Percentiles rank a stretch among this genome's conserved stretches.
Conservation (phyloP, 2,888 invertebrate genomes). For the Yponomeuta plumbellus region DNA sequence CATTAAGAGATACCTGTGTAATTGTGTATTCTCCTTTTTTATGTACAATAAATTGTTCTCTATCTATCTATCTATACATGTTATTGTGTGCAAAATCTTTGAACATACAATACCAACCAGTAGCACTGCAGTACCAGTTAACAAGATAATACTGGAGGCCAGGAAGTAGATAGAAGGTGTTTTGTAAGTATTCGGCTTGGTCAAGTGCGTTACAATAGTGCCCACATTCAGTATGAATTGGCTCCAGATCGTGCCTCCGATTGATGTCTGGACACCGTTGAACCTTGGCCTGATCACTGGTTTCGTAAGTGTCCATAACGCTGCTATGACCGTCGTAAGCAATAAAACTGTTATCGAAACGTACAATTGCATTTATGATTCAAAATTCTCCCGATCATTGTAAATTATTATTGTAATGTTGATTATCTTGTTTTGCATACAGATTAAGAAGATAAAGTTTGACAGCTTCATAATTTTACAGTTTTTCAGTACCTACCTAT, state of each 20-base stretch:
- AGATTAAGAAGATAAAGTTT: too few relatives aligned
- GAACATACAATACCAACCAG: slow-evolving; percentile 1
- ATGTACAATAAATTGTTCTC: too few relatives aligned
- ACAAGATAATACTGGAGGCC: background rate
- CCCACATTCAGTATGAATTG: slow-evolving; percentile 53
- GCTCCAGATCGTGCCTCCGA: slow-evolving; percentile 60
- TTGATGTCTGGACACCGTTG: slow-evolving; percentile 50
- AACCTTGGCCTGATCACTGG: slow-evolving; percentile 27
- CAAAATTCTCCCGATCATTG: background rate
- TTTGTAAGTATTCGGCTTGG: background rate
- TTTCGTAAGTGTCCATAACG: slow-evolving; percentile 45
- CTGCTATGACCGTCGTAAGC: background rate
- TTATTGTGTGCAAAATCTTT: background rate
- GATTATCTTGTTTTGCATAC: too few relatives aligned
- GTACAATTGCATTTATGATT: background rate
- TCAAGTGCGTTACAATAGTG: slow-evolving; percentile 30
- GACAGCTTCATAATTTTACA: too few relatives aligned
- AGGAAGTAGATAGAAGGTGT: background rate
- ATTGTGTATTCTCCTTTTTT: too few relatives aligned
- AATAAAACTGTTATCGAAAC: background rate
- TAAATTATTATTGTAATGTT: too few relatives aligned
- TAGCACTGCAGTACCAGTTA: background rate
- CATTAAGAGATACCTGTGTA: too few relatives aligned
- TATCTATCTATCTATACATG: background rate
- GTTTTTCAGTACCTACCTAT: too few relatives aligned